Conservation (phyloP, 2,113 vertebrate species). For the Dolichotis patagonum region DNA sequence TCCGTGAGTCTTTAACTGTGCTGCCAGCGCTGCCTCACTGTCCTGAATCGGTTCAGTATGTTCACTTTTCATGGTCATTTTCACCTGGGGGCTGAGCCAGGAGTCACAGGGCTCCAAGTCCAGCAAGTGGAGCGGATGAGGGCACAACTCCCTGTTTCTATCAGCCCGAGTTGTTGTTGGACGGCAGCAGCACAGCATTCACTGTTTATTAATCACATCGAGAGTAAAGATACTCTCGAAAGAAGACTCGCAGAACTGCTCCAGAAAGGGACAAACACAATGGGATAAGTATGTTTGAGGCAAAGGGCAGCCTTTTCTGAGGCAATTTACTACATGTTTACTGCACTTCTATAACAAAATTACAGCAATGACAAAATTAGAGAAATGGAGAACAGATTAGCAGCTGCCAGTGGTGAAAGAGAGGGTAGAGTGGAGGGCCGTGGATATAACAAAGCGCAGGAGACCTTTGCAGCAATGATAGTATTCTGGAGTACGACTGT, state of each 20-base stretch:
- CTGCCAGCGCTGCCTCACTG: neutral
- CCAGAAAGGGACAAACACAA: neutral
- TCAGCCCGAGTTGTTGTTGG: neutral
- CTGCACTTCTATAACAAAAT: neutral
- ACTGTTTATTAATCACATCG: neutral
- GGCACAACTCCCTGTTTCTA: neutral
- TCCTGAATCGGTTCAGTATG: neutral
- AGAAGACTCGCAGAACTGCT: neutral
- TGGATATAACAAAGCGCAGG: accelerated
- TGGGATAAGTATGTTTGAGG: neutral
- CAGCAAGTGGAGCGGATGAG: neutral
- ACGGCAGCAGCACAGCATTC: neutral
- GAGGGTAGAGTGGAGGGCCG: neutral
- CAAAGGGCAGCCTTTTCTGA: neutral
- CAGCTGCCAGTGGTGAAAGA: no score
- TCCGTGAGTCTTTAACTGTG: neutral
- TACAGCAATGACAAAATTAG: neutral
- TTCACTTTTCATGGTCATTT: neutral
- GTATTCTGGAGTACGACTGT: neutral
- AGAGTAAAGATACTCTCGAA: neutral
- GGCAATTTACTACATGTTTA: neutral
- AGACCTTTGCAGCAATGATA: accelerated
- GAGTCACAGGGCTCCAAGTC: neutral
- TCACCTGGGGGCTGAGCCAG: neutral
- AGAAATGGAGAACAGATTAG: neutral